These are phyloP conservation scores for Anser cygnoides DNA, from an alignment of 2,113 vertebrate species.

Conservation along the genomic window DNA sequence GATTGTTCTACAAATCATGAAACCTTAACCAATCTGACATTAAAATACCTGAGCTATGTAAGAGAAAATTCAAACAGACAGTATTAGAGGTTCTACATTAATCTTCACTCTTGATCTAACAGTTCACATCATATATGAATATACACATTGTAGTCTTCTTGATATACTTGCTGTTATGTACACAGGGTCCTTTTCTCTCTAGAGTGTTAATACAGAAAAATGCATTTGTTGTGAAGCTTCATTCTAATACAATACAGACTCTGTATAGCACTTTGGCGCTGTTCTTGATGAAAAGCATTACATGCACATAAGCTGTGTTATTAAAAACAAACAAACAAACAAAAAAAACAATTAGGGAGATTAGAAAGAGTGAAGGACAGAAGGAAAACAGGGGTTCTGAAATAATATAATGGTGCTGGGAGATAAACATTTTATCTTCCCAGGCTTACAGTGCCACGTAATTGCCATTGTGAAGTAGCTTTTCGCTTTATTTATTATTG, in stretches of 20 bases:
- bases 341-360: not conserved
- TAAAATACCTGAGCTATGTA: not conserved
- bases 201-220: not conserved
- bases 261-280: not conserved
- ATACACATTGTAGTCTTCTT: not conserved
- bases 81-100: not conserved
- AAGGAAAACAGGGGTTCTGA: not conserved
- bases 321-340: not conserved
- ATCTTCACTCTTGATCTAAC: not conserved
- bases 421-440: not conserved
- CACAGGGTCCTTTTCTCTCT: not conserved
- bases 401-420: not conserved
- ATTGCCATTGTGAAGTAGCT: not conserved
- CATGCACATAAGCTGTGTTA: not conserved
- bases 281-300: constrained; percentile 6
- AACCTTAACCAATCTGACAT: not conserved
- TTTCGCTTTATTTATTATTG: not conserved
- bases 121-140: not conserved
- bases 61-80: not conserved
- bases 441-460: not conserved
- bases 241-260: not conserved
- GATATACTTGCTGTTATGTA: not conserved
- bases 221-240: constrained; percentile 1
- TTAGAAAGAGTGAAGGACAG: not conserved
- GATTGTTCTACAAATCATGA: not conserved